Evolutionary conservation across 2,113 vertebrate genomes (phyloP).

Genomic region (Phylloscopus trochiloides): DNA sequence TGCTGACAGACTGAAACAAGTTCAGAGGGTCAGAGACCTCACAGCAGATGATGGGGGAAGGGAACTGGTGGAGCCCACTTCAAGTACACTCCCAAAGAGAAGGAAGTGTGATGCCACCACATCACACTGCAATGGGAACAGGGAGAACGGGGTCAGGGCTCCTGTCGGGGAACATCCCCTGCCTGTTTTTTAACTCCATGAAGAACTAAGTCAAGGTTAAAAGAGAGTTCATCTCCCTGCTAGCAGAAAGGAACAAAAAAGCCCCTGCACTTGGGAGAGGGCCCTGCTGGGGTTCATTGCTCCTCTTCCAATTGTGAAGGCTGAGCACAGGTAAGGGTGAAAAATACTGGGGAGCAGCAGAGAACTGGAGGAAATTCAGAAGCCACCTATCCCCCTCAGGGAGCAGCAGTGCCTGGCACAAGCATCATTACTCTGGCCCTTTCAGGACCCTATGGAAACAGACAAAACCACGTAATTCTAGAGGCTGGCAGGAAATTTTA

Average conservation of each 20-base stretch:
- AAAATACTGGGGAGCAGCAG: neutral
- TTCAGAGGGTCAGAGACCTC: neutral
- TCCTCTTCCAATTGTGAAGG: neutral
- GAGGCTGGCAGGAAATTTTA: neutral
- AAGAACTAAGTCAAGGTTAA: neutral
- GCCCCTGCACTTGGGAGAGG: neutral
- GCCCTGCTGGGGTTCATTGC: neutral
- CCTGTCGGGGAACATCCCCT: accelerated
- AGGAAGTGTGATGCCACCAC: accelerated
- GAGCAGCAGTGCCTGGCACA: neutral
- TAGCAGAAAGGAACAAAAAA: neutral
- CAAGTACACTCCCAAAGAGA: neutral
- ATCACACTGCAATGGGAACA: accelerated
- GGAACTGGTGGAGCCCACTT: accelerated
- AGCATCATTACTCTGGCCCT: neutral
- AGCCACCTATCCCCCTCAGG: neutral
- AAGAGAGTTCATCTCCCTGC: neutral
- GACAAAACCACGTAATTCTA: neutral
- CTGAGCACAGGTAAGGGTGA: neutral
- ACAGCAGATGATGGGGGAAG: accelerated
- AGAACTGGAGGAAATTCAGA: neutral
- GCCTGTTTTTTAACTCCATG: neutral
- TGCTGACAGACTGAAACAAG: neutral
- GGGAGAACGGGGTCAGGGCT: neutral
- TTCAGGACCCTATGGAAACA: neutral